Percentiles rank a stretch among this genome's conserved stretches.
phyloP scores from a whole-genome alignment of 2,888 invertebrate genomes.

The Apotomis turbidana region DNA sequence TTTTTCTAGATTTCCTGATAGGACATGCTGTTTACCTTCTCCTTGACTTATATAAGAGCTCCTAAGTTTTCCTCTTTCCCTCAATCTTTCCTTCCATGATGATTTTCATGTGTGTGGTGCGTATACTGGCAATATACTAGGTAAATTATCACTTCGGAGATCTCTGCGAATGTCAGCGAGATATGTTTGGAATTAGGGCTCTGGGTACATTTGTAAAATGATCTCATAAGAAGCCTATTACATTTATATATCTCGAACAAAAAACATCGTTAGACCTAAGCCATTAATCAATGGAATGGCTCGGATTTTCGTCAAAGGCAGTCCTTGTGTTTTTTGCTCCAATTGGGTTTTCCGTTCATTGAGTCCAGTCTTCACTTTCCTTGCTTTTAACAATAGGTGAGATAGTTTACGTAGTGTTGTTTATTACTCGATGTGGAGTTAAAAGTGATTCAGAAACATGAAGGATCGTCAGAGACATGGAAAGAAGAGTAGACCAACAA shows the following conservation, averaged over 20 bases:
- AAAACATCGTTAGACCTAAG: constrained; percentile 27
- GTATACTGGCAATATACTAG: no score
- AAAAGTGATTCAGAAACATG: constrained; percentile 3
- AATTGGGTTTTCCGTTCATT: constrained; percentile 60
- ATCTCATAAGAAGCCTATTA: neutral
- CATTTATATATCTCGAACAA: constrained; percentile 8
- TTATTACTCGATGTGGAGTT: neutral
- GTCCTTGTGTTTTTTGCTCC: constrained; percentile 53
- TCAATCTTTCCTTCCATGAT: no score
- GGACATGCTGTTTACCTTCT: no score
- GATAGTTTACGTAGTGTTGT: neutral
- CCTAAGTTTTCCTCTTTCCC: no score
- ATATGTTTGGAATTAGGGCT: no score
- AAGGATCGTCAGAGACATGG: no score
- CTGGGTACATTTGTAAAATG: neutral
- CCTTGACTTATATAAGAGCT: no score
- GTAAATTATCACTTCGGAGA: no score
- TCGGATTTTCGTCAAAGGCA: constrained; percentile 47
- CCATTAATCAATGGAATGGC: constrained; percentile 31
- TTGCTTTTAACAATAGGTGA: neutral
- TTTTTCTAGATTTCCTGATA: no score
- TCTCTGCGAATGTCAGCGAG: no score
- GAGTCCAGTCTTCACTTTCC: constrained; percentile 43
- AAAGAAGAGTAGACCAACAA: no score
- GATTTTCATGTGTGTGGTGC: no score